Evolutionary conservation across 2,888 invertebrate species (phyloP), one percentile per base, ranked within the genome.

Genomic region (Tridacna gigas): DNA sequence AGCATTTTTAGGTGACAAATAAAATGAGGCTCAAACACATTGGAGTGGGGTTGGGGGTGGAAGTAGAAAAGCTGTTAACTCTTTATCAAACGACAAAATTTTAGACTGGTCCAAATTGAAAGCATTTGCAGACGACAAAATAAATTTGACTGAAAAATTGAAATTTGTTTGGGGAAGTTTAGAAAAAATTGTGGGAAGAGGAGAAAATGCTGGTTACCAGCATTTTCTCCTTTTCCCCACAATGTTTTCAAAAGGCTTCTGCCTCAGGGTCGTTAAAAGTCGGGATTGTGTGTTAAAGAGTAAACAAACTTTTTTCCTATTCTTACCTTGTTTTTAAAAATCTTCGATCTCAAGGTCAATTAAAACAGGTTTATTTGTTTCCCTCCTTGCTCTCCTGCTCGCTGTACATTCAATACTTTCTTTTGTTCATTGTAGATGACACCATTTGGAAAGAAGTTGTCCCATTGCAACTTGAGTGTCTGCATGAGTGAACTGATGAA

Each of bases 401-500:
- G 2, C 56, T 56, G 56, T 56, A 56, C 2, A 20, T 5, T 1
- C 51, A 51, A 5, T 56, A 11, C 3, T 56, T 60, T 28, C 20
- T 37, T 66, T 26, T n/a, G 20, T 56, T 26, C 15, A n/a, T 22
- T 71, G 7, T 77, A 90, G 90, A 73, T 81, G 56, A 91, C 90
- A 15, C 89, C 88, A 22, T 25, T 78, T 7, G 82, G 85, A 12
- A 78, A 67, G 67, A 73, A 79, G 4, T 74, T 92, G 45, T 69
- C 77, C 3, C 84, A 91, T 71, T 92, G 90, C 74, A 91, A 88
- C 79, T 80, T 92, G 2, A 48, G 83, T 5, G 84, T 89, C 13
- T 88, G 95, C 74, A 90, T 93, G 66, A 84, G 90, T 3, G 83
- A 91, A 76, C 83, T 95, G 74, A 91, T 89, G 74, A 81, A 86